A percentile compares a stretch with the other conserved stretches of the same genome.
phyloP scores from a whole-genome alignment of 2,113 vertebrate genomes.

The Picathartes gymnocephalus region DNA sequence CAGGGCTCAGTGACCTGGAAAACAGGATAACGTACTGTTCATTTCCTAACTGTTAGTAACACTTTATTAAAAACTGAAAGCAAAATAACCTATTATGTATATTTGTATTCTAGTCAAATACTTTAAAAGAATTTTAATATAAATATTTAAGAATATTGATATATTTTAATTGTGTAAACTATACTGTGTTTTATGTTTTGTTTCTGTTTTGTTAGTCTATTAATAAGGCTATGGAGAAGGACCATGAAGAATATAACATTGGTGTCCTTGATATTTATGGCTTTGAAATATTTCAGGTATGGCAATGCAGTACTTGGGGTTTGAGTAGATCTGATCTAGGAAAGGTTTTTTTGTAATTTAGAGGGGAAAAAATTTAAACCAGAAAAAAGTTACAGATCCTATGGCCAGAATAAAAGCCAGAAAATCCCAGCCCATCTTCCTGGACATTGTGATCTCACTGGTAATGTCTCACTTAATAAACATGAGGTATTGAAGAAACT shows the following conservation, averaged over 20 bases:
- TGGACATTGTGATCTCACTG: background rate
- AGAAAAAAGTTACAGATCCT: background rate
- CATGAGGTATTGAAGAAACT: background rate
- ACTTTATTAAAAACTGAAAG: background rate
- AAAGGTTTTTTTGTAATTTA: background rate
- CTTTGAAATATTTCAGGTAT: constrained; percentile 98
- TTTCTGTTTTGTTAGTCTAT: constrained; percentile 82
- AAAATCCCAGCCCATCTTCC: background rate
- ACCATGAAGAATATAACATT: constrained; percentile 90
- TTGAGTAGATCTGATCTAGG: background rate
- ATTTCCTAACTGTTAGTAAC: background rate
- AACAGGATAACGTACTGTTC: background rate
- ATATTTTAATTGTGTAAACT: background rate
- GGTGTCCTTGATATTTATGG: constrained; percentile 97
- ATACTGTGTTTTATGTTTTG: background rate
- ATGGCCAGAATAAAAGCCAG: background rate
- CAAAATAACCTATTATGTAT: background rate
- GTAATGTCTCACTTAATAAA: constrained; percentile 7
- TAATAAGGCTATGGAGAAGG: constrained; percentile 96
- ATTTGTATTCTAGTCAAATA: background rate
- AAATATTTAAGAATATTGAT: background rate
- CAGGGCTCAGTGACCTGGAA: background rate
- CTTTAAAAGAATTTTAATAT: background rate
- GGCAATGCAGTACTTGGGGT: background rate
- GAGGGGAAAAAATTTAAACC: background rate